Conservation (phyloP, 92 coral and sea anemone species). For the Porites rus region DNA sequence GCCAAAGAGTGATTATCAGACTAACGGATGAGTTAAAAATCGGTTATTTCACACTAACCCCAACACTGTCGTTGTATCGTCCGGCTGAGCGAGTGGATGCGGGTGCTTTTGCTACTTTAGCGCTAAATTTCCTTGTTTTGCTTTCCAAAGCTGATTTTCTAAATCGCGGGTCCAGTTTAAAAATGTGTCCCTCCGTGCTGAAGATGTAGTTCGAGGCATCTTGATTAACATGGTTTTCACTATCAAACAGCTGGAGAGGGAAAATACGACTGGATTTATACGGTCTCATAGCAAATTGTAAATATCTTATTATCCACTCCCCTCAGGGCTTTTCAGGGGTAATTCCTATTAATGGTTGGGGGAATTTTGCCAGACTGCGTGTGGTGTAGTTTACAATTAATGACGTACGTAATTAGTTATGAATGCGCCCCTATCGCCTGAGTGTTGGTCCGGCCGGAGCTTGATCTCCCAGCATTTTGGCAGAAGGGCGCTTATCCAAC, state of each 20-base stretch:
- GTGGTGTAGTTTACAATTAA: too few species aligned
- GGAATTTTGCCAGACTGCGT: too few species aligned
- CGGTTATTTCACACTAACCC: constrained; percentile 49
- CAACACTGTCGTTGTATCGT: constrained; percentile 76
- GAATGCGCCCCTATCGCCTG: too few species aligned
- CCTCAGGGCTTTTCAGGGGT: too few species aligned
- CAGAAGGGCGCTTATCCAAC: too few species aligned
- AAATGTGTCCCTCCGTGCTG: constrained; percentile 96
- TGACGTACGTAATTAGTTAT: too few species aligned
- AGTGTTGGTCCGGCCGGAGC: too few species aligned
- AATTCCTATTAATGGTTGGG: too few species aligned
- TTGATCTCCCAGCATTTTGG: too few species aligned
- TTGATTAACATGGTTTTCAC: constrained; percentile 91
- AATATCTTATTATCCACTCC: too few species aligned
- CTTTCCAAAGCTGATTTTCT: constrained; percentile 73
- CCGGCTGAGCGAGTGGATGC: too few species aligned
- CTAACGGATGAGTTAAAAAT: background rate
- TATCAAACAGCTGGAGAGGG: constrained; percentile 79
- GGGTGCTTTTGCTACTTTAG: constrained; percentile 6
- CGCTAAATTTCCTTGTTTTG: constrained; percentile 39
- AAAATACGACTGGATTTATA: background rate
- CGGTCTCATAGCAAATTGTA: too few species aligned
- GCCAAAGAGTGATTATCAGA: background rate
- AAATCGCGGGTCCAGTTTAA: constrained; percentile 78
- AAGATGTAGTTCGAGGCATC: constrained; percentile 97